Evolutionary conservation across 2,797 vertebrate species (phyloP), one percentile per base, ranked within the genome.

Genomic region (Pteropus rufus): DNA sequence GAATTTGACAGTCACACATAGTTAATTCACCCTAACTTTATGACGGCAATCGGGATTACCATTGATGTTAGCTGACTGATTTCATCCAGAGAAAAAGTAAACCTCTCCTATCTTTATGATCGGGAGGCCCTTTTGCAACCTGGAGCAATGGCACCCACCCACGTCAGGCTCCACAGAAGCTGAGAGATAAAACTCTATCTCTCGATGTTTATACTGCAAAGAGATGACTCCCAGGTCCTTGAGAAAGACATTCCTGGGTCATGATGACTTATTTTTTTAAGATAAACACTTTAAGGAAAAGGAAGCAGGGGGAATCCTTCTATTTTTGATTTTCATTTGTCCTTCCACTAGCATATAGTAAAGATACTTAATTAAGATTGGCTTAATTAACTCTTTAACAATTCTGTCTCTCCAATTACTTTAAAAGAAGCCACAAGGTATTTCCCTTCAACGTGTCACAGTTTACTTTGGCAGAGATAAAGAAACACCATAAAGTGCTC

Each of bases 361-460:
- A 80, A 91, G 5, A 9, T 3, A 23, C 39, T 41, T 36, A 72
- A 76, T 36, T 82, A 52, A 58, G 46, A 70, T 21, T 44, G 26
- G 19, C 15, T 89, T 88, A 23, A 23, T 29, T 58, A 36, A 72
- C 44, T 83, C 29, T 82, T 41, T 26, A 70, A 69, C 7, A 80
- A 64, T 26, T 26, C 41, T 9, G 19, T 65, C 46, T 76, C 69
- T 44, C 83, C n/a, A 6, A 41, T 81, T 84, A 69, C 21, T 72
- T 65, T 34, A 19, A 34, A 46, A 76, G 62, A 41, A 91, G 3
- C 56, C 19, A 41, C 39, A 15, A 34, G 60, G 34, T 12, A 54
- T 92, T 92, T 96, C 46, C 16, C 81, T 95, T 88, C 54, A 77
- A 85, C 62, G 16, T 29, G 39, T 94, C 41, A 75, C 64, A 46